Percentiles rank a stretch among this genome's conserved stretches.
Evolutionary conservation across 2,888 invertebrate genomes (phyloP).

Genomic region (Protonemura montana): DNA sequence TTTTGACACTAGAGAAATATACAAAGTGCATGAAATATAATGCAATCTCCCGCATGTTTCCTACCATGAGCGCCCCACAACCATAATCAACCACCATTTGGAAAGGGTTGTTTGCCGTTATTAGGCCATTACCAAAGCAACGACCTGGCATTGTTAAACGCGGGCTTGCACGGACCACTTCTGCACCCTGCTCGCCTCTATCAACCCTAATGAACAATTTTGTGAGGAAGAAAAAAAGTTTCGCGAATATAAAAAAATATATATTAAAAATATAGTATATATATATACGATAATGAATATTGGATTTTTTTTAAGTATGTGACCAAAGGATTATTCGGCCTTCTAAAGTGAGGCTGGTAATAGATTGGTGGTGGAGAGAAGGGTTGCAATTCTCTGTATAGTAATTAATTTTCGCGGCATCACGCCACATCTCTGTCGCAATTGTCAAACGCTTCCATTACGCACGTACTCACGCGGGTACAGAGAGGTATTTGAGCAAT

Average conservation of each 20-base stretch:
- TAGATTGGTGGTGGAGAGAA: background rate
- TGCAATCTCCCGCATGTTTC: conserved; percentile 37
- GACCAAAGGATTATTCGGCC: conserved; percentile 10
- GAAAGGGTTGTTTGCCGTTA: conserved; percentile 36
- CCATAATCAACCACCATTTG: conserved; percentile 36
- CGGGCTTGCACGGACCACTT: background rate
- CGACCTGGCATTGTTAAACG: conserved; percentile 28
- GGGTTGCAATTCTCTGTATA: conserved; percentile 19
- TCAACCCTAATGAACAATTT: conserved; percentile 26
- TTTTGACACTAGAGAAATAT: conserved; percentile 32
- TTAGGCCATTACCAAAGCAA: conserved; percentile 37
- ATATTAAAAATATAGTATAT: conserved; percentile 22
- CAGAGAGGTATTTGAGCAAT: conserved; percentile 15
- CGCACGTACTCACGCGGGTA: background rate
- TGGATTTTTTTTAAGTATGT: conserved; percentile 36
- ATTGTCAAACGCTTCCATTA: conserved; percentile 35
- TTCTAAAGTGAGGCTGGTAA: background rate
- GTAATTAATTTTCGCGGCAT: conserved; percentile 18
- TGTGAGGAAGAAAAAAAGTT: background rate
- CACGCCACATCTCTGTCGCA: conserved; percentile 10
- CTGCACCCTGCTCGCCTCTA: background rate
- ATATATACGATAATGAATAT: conserved; percentile 40
- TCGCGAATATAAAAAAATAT: conserved; percentile 15
- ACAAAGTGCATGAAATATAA: conserved; percentile 36
- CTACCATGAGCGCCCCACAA: conserved; percentile 13